These are phyloP conservation scores for Pelagia noctiluca DNA, from an alignment of 30 jellyfish, hydroid and myxozoan genomes.

Conservation along the genomic window DNA sequence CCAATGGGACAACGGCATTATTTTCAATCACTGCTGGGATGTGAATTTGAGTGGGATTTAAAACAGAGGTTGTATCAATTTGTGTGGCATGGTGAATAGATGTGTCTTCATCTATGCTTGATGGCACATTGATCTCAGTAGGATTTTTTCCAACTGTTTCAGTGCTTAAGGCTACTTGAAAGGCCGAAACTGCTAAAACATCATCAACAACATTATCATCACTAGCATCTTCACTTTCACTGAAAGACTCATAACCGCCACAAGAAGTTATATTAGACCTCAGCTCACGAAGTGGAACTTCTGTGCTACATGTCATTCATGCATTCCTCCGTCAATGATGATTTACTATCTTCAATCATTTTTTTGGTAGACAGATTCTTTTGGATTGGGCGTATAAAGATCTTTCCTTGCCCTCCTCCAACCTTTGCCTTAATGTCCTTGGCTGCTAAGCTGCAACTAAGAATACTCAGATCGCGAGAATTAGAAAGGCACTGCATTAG, in stretches of 20 bases:
- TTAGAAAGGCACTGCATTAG: slow-evolving; percentile 2
- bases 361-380: slow-evolving; percentile 11
- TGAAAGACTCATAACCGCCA: slow-evolving; percentile 30
- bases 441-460: background rate
- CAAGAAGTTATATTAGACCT: slow-evolving; percentile 24
- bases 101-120: no score
- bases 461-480: slow-evolving; percentile 7
- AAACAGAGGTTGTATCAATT: background rate
- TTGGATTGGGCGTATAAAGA: slow-evolving; percentile 32
- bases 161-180: background rate
- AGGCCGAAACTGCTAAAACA: background rate
- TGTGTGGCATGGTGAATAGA: no score
- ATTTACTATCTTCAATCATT: slow-evolving; percentile 6
- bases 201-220: slow-evolving; percentile 9
- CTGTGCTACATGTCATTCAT: slow-evolving; percentile 32
- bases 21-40: background rate
- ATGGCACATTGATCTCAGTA: no score
- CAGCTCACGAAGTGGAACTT: slow-evolving; percentile 13
- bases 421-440: slow-evolving; percentile 14
- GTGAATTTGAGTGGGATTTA: background rate
- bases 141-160: no score
- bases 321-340: slow-evolving; percentile 38
- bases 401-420: slow-evolving; percentile 30
- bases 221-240: slow-evolving; percentile 1
- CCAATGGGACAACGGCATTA: background rate